Base-by-base conservation (phyloP, 2,797 vertebrate species). In the Bradypus variegatus region DNA sequence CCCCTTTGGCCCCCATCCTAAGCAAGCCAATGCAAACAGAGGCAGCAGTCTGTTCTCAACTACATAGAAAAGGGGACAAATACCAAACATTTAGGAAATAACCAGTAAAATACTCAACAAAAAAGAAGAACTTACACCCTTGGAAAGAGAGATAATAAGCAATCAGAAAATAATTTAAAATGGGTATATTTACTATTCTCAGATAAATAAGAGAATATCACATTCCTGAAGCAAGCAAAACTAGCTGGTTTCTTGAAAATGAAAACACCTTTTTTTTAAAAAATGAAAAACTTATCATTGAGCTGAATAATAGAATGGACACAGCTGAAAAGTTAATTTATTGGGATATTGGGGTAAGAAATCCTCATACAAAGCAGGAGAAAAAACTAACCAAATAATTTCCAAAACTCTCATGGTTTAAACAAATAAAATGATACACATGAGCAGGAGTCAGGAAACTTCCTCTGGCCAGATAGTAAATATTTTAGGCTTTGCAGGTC, bases 281-380 rank as follows among this genome's bases (percentile, higher is more conserved):
- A 19, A 93, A n/a, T 84, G 67, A 88, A 86, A 86, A 72, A 72
- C 33, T 41, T 10, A 85, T 75, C 27, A 62, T 33, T 72, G 29
- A 29, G 50, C n/a, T 72, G 41, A 80, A 76, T 79, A 88, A 85
- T 25, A 88, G 73, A 80, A 87, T 89, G 65, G 58, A 73, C 48
- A 92, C 14, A 91, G 58, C 36, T 87, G 23, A 84, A 90, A 92
- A 92, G 7, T n/a, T 77, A 83, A 84, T 3, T 89, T 62, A 91
- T 73, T 69, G 33, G 77, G 64, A 82, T 76, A 82, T 4, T 19
- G 18, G 36, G 10, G 13, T 88, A 81, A 83, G 41, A 91, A 94
- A 83, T 79, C 77, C 72, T 79, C 50, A 11, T 69, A 67, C 38
- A 88, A 93, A 80, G 48, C 77, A 93, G 8, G 4, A 86, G 73